Conservation (phyloP, 2,113 vertebrate genomes). For the Nycticryphes semicollaris region DNA sequence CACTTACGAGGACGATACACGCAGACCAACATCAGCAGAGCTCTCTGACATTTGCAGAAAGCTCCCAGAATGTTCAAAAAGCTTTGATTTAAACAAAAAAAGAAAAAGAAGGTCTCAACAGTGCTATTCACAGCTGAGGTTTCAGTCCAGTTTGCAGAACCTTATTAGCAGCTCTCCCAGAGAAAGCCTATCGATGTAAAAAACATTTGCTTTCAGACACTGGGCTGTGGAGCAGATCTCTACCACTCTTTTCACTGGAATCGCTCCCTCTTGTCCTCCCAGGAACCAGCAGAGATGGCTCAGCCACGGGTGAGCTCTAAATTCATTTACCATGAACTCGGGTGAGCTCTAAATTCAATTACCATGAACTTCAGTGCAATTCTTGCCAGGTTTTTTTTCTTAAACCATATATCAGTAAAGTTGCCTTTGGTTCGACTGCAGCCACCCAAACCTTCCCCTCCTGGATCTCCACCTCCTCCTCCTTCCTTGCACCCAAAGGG, state of each 20-base stretch:
- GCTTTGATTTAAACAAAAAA: neutral
- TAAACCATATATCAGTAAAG: neutral
- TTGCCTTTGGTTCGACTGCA: neutral
- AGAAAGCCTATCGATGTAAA: neutral
- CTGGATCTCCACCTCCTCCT: neutral
- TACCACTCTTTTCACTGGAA: neutral
- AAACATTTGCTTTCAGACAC: rapidly evolving
- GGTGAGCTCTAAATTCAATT: neutral
- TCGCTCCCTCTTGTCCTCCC: neutral
- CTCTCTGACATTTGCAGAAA: neutral
- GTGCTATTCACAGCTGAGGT: neutral
- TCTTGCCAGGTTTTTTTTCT: neutral
- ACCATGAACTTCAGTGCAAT: rapidly evolving
- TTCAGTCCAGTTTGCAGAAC: neutral
- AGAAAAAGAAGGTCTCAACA: neutral
- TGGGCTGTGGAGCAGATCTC: neutral
- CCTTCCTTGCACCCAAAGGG: neutral
- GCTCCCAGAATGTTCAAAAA: neutral
- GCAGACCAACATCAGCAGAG: rapidly evolving
- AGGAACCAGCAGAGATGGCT: neutral
- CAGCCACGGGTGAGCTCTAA: neutral
- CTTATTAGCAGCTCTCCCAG: neutral
- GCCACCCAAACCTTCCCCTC: rapidly evolving
- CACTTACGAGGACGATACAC: neutral
- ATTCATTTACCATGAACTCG: neutral